These are phyloP conservation scores for Tenthredo notha DNA, from an alignment of 2,888 invertebrate genomes.

Conservation along the genomic window DNA sequence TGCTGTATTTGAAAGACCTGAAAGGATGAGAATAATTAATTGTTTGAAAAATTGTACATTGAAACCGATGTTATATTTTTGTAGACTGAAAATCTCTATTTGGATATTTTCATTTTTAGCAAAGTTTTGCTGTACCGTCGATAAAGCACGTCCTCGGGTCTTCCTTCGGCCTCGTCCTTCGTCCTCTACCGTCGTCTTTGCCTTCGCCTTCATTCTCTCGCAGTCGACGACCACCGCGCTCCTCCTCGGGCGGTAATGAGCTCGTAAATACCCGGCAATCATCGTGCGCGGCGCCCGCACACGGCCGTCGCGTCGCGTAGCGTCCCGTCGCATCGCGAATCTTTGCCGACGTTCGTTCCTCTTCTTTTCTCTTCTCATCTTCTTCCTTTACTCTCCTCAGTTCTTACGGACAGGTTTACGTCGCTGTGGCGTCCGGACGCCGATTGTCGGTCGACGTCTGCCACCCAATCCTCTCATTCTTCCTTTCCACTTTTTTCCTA, in stretches of 20 bases:
- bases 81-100: background rate
- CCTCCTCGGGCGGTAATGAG: slow-evolving; percentile 64
- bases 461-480: slow-evolving; percentile 28
- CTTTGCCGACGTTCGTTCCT: slow-evolving; percentile 57
- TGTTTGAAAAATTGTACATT: background rate
- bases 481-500: background rate
- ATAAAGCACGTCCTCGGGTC: slow-evolving; percentile 2
- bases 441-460: slow-evolving; percentile 38
- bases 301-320: slow-evolving; percentile 56
- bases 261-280: slow-evolving; percentile 68
- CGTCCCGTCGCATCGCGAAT: slow-evolving; percentile 53
- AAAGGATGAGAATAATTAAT: too few species aligned
- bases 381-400: background rate
- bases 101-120: background rate
- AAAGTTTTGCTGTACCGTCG: background rate
- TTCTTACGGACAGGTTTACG: slow-evolving; percentile 66
- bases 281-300: slow-evolving; percentile 61
- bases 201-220: slow-evolving; percentile 30
- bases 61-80: background rate
- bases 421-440: slow-evolving; percentile 64
- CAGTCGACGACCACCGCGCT: slow-evolving; percentile 32
- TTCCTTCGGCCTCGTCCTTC: slow-evolving; percentile 14
- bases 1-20: too few species aligned
- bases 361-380: background rate
- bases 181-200: slow-evolving; percentile 38